A percentile compares a stretch with the other conserved stretches of the same genome.
Conservation (phyloP, 30 jellyfish, hydroid and myxozoan species). For the Pelagia noctiluca region DNA sequence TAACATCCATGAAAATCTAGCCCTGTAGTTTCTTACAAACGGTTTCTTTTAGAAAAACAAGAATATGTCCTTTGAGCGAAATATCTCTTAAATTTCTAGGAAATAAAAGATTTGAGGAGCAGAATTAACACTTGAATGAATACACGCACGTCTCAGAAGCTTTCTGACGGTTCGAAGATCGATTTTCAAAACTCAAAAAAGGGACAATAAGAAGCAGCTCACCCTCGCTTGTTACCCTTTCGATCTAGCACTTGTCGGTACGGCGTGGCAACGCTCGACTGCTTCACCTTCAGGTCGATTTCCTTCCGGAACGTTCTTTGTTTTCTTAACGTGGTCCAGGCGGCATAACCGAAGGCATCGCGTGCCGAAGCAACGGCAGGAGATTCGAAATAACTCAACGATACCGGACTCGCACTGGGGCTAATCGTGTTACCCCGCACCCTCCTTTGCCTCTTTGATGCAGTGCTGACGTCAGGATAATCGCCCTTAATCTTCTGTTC, state of each 20-base stretch:
- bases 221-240: constrained; percentile 63
- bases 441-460: constrained; percentile 73
- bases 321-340: constrained; percentile 92
- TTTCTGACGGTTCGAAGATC: no score
- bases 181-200: no score
- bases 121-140: no score
- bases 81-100: no score
- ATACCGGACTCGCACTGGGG: constrained; percentile 86
- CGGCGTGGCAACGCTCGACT: constrained; percentile 67
- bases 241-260: constrained; percentile 52
- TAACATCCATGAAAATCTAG: no score
- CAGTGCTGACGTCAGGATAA: constrained; percentile 70
- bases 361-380: constrained; percentile 78
- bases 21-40: no score
- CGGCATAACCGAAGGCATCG: constrained; percentile 89
- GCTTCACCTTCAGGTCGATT: constrained; percentile 74
- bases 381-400: constrained; percentile 77
- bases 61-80: no score
- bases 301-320: constrained; percentile 91
- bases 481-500: constrained; percentile 85
- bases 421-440: constrained; percentile 87
- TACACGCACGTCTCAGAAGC: no score
- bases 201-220: constrained; percentile 6
- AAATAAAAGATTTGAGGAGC: no score
- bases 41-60: no score